Percentiles rank a stretch among this genome's conserved stretches.
Conservation (phyloP, 2,888 invertebrate species). For the Acleris emargana region DNA sequence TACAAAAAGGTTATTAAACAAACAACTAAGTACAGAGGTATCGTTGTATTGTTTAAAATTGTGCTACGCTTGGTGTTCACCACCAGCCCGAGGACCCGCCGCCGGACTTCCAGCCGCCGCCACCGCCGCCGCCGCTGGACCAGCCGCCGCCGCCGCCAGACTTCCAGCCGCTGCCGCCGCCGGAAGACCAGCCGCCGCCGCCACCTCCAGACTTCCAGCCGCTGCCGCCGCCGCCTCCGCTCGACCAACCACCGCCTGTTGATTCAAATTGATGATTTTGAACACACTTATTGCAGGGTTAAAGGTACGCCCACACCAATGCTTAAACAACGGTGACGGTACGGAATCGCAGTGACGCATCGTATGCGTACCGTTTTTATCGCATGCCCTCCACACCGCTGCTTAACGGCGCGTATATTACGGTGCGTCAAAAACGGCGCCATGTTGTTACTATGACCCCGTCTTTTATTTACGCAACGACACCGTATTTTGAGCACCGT, state of each 20-base stretch:
- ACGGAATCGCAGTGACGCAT: too few species aligned
- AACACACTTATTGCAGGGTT: too few species aligned
- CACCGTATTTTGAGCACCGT: too few species aligned
- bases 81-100: conserved; percentile 61
- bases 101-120: conserved; percentile 28
- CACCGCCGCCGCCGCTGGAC: conserved; percentile 40
- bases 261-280: not conserved
- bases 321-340: too few species aligned
- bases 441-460: too few species aligned
- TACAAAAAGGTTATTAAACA: conserved; percentile 28
- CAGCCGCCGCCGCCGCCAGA: conserved; percentile 44
- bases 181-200: conserved; percentile 43
- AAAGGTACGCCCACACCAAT: too few species aligned
- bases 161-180: conserved; percentile 43
- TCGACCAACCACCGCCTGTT: conserved; percentile 34
- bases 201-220: conserved; percentile 44
- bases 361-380: too few species aligned
- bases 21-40: conserved; percentile 53
- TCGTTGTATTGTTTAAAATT: conserved; percentile 64
- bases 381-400: too few species aligned
- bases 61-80: conserved; percentile 57
- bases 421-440: too few species aligned
- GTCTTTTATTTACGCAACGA: too few species aligned
- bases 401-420: too few species aligned
- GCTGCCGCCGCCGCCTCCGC: conserved; percentile 22